These are phyloP conservation scores for Butastur rufipennis DNA, from an alignment of 2,113 vertebrate genomes.

Conservation along the genomic window DNA sequence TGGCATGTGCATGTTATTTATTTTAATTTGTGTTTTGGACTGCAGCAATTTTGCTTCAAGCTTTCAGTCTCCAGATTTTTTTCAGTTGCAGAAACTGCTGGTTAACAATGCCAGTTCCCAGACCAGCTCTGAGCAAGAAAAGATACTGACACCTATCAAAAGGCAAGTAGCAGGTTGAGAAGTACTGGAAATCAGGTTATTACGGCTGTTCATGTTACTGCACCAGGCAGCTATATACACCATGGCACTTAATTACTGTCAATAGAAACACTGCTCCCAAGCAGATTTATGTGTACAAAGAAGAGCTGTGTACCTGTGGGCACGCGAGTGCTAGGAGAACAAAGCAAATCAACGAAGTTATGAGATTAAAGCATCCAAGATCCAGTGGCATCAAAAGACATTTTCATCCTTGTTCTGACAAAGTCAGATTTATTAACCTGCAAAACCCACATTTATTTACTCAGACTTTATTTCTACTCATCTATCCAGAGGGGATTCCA, in stretches of 20 bases:
- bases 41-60: background rate
- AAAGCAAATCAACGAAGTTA: background rate
- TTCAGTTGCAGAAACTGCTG: background rate
- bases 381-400: background rate
- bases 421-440: background rate
- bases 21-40: background rate
- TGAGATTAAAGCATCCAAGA: background rate
- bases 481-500: background rate
- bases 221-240: background rate
- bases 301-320: background rate
- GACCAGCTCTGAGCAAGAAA: background rate
- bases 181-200: background rate
- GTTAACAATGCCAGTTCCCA: background rate
- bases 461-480: background rate
- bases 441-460: background rate
- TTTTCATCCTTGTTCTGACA: background rate
- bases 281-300: background rate
- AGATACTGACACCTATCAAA: background rate
- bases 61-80: background rate
- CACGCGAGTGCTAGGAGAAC: background rate
- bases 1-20: background rate
- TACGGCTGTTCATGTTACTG: background rate
- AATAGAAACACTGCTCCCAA: background rate
- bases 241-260: background rate
- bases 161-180: background rate